Base-by-base conservation (phyloP, 2,797 vertebrate genomes). In the Acridotheres tristis region DNA sequence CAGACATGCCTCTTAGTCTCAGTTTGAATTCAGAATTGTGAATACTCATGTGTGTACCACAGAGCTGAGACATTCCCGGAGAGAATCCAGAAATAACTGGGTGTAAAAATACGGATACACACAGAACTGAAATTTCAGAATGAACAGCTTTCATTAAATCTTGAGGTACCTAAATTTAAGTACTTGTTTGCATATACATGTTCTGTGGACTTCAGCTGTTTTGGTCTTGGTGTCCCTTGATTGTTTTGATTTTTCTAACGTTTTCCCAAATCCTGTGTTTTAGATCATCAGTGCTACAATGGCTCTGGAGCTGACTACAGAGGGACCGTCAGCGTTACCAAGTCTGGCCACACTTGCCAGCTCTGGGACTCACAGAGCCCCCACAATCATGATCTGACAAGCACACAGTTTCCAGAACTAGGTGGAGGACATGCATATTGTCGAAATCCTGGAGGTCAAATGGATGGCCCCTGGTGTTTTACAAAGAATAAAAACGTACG, bases 401-500 rank as follows among this genome's bases (percentile, higher is more conserved):
- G 98, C 26, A 3, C 88, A 15, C 98, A 99, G 34, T 98, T 98
- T 94, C 98, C 99, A 1, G 99, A 99, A 86, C 98, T 99, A 29
- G 98, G 98, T 91, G 99, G 98, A 25, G 98, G 99, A 5, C 99
- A 99, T 54, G 98, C 99, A 2, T 99, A 99, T 96, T 99, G 99
- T 88, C 98, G 99, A 54, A 99, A 99, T 97, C 99, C 99, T 0
- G 99, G 99, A 16, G 99, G 98, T 69, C 98, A 99, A 94, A 99
- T 99, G 99, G 98, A 99, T 93, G 99, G 98, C 5, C 99, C 99
- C 7, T 99, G 99, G 99, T 99, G 99, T 97, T 99, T 99, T 97
- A 99, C 99, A n/a, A 97, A 98, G 96, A 99, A 99, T 97, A 98
- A 98, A 96, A 98, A 98, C 88, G 97, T 99, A 94, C 98, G 99